Percentiles rank a stretch among this genome's conserved stretches.
These are phyloP conservation scores for Microcebus lehilahytsara DNA, from an alignment of 2,113 vertebrate genomes.

Conservation along the genomic window DNA sequence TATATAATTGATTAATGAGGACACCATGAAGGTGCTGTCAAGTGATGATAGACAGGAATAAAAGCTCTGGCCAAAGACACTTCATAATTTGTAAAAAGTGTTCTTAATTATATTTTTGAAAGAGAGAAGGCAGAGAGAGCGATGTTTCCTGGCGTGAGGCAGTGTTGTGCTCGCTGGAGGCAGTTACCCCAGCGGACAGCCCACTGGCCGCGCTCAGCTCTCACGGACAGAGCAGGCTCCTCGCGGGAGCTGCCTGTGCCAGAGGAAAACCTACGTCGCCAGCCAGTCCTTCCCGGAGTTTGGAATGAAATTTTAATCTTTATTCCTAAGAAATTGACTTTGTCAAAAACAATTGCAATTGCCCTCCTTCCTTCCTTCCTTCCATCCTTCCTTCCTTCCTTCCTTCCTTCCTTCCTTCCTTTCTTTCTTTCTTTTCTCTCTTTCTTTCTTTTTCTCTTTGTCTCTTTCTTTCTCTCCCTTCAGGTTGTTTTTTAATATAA, in stretches of 20 bases:
- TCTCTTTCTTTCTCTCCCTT: background rate
- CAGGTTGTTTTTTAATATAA: background rate
- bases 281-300: background rate
- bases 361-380: background rate
- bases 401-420: no score
- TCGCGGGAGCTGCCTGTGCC: background rate
- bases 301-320: slow-evolving; percentile 52
- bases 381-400: background rate
- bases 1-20: slow-evolving; percentile 64
- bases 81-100: background rate
- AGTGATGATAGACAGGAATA: slow-evolving; percentile 24
- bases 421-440: no score
- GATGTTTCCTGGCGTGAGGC: background rate
- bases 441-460: no score
- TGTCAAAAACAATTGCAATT: slow-evolving; percentile 26
- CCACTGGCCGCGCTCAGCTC: background rate
- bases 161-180: background rate
- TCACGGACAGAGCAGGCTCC: slow-evolving; percentile 2
- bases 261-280: slow-evolving; percentile 21
- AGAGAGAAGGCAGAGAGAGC: background rate
- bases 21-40: background rate
- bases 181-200: slow-evolving; percentile 41
- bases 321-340: slow-evolving; percentile 21
- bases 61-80: background rate
- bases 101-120: slow-evolving; percentile 4